Percentiles rank a stretch among this genome's conserved stretches.
These are phyloP conservation scores for Pangasius djambal DNA, from an alignment of 2,797 vertebrate genomes.

Conservation along the genomic window DNA sequence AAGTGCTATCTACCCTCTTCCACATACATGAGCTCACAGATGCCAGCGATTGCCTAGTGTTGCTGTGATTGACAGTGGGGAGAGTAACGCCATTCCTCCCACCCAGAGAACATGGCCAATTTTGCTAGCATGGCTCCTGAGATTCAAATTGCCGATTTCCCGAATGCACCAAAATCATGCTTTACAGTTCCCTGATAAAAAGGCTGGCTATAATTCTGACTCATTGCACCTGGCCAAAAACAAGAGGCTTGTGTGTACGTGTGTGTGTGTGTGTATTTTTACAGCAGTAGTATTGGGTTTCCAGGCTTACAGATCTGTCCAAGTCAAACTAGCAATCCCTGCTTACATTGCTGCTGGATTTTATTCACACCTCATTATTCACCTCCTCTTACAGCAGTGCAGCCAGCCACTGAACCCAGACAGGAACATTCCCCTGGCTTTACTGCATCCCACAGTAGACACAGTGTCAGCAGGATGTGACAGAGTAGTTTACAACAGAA, in stretches of 20 bases:
- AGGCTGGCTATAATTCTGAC: conserved; percentile 7
- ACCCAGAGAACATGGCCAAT: neutral
- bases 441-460: neutral
- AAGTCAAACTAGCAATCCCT: conserved; percentile 3
- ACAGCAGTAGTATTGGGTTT: conserved; percentile 1
- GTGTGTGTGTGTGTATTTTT: neutral
- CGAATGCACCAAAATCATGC: neutral
- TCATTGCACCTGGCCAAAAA: conserved; percentile 40
- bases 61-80: neutral
- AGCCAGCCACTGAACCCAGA: conserved; percentile 1
- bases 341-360: conserved; percentile 10
- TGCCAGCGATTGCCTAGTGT: neutral
- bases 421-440: conserved; percentile 19
- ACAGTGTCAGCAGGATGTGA: neutral
- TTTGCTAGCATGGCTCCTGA: neutral
- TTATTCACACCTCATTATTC: conserved; percentile 36
- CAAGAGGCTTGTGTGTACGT: conserved; percentile 37
- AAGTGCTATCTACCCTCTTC: neutral
- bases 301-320: conserved; percentile 11
- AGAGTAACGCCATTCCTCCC: neutral
- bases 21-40: neutral
- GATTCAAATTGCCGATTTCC: neutral
- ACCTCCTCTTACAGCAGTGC: conserved; percentile 7
- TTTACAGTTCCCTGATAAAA: neutral
- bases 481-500: conserved; percentile 1